Base-by-base conservation (phyloP, 2,113 vertebrate genomes). In the Ptyas mucosa region DNA sequence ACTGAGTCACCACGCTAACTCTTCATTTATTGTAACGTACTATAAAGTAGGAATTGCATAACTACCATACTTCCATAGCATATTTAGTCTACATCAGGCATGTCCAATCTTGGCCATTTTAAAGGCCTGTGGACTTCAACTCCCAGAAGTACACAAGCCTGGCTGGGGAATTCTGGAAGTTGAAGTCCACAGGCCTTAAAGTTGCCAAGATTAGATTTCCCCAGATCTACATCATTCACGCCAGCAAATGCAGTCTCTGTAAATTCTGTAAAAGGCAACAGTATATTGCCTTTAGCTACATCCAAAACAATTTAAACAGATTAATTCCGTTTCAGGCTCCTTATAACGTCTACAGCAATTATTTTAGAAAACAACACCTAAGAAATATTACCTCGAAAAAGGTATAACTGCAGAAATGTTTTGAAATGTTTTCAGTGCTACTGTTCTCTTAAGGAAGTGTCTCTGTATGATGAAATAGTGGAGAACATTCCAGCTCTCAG, bases 241-340 rank as follows among this genome's bases (percentile, higher is more conserved):
- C 90, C 81, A 96, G 95, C 86, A 58, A 93, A 96, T 88, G 52
- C 85, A 69, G 92, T 85, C 94, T 95, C 90, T 57, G 92, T 93
- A 91, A 85, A 69, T 86, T 95, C 55, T 92, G 92, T 91, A 95
- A 91, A 96, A n/a, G n/a, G n/a, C 86, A 95, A 93, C 2, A 89
- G 34, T 94, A n/a, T 91, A 39, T 85, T 85, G 85, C 46, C 94
- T 92, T 94, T 91, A 61, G 6, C 0, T 1, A 52, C 12, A 92
- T 93, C 96, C 93, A 96, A 10, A 96, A 94, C 57, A 34, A 91
- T 95, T 46, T 94, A 91, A 2, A 92, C 92, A 96, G 94, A 95
- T 85, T 86, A 92, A 90, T 89, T 95, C 94, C 54, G 91, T 95
- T 93, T 85, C 14, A 85, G 39, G 29, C 55, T 85, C 46, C 52